These are phyloP conservation scores for Drosophila kuntzei DNA, from an alignment of 2,888 invertebrate genomes.

Conservation along the genomic window DNA sequence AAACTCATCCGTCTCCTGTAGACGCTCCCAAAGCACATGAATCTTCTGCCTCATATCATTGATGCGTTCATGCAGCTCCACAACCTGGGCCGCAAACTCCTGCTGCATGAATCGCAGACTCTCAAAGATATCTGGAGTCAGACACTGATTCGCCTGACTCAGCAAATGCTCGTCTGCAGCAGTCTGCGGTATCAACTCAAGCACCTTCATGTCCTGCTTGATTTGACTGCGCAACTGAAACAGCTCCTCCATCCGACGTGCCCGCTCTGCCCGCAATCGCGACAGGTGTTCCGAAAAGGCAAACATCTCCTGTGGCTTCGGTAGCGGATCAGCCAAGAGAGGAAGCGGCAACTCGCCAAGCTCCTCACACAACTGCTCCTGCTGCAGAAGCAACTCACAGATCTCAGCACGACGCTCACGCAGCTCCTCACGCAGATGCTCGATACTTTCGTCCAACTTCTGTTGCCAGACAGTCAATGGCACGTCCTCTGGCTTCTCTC, in stretches of 20 bases:
- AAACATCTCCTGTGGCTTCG: conserved; percentile 88
- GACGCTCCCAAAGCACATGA: conserved; percentile 90
- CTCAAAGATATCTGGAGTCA: conserved; percentile 88
- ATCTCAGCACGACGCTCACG: conserved; percentile 86
- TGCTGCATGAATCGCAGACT: conserved; percentile 87
- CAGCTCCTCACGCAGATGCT: conserved; percentile 87
- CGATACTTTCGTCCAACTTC: conserved; percentile 88
- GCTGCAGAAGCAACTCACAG: conserved; percentile 86
- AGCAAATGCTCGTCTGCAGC: conserved; percentile 83
- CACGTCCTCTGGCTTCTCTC: conserved; percentile 70
- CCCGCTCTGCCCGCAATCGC: conserved; percentile 88
- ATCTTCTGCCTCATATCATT: conserved; percentile 89
- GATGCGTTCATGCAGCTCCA: conserved; percentile 87
- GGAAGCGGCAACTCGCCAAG: conserved; percentile 79
- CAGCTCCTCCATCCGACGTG: conserved; percentile 86
- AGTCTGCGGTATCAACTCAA: conserved; percentile 79
- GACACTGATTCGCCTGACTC: conserved; percentile 86
- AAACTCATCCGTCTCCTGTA: conserved; percentile 89
- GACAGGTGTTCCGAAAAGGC: conserved; percentile 88
- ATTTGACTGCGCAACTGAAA: conserved; percentile 84
- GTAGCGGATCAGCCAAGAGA: conserved; percentile 86
- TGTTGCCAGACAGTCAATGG: conserved; percentile 86
- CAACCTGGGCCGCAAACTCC: conserved; percentile 87
- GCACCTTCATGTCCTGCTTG: conserved; percentile 81
- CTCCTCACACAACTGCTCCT: conserved; percentile 83